These are phyloP conservation scores for Halcyon leucocephala DNA, from an alignment of 2,797 vertebrate species.

Conservation along the genomic window DNA sequence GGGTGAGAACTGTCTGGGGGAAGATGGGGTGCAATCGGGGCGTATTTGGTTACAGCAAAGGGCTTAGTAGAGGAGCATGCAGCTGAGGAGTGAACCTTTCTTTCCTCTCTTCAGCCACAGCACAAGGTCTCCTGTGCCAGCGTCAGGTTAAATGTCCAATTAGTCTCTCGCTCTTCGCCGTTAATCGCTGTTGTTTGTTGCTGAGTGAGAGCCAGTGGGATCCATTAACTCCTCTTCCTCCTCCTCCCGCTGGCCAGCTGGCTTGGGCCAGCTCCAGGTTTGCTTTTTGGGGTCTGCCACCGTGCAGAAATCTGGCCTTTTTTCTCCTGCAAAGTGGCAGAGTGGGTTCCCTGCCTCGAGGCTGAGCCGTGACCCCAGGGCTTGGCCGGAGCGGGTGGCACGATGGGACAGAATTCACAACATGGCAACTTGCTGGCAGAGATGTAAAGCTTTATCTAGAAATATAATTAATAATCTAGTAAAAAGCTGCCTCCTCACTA, in stretches of 20 bases:
- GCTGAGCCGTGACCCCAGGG: rapidly evolving
- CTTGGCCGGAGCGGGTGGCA: neutral
- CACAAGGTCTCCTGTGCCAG: neutral
- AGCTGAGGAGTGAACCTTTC: neutral
- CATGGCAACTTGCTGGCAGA: rapidly evolving
- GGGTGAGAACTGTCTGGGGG: neutral
- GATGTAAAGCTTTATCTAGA: neutral
- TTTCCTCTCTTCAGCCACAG: neutral
- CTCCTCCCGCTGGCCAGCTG: neutral
- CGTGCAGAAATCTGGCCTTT: neutral
- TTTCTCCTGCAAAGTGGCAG: neutral
- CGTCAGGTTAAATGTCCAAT: conserved; percentile 11
- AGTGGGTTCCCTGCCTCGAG: rapidly evolving
- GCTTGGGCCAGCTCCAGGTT: neutral
- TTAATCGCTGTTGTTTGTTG: neutral
- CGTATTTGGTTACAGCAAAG: neutral
- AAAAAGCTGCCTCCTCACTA: neutral
- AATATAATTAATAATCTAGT: neutral
- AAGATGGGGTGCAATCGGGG: neutral
- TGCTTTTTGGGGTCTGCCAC: neutral
- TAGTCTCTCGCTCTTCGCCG: neutral
- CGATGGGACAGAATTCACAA: neutral
- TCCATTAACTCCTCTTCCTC: conserved; percentile 33
- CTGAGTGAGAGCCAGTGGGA: conserved; percentile 25
- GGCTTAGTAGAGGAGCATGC: neutral